Base-by-base conservation (phyloP, 2,113 vertebrate species). In the Oryzias javanicus region DNA sequence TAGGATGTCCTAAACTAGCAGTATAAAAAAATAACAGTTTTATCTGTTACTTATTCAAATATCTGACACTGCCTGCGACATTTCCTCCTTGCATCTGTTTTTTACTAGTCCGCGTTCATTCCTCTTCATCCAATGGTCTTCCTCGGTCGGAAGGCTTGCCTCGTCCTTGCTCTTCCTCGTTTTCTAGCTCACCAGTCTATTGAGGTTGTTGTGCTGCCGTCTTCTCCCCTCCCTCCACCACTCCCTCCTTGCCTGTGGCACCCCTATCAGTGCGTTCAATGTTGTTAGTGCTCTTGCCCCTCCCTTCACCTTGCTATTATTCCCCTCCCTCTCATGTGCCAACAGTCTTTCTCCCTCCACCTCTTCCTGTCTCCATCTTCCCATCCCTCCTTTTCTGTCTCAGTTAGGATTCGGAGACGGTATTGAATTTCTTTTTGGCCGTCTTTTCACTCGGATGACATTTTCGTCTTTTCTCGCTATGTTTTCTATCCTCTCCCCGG, bases 231-330 rank as follows among this genome's bases (percentile, higher is more conserved):
- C 65, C 78, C 74, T 54, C 42, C 22, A 54, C 67, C 57, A 58
- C 73, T 84, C 50, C 64, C 55, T 71, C 45, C 60, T 67, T 69
- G 72, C 77, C 75, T 81, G 63, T 79, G 78, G 83, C 76, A 41
- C 78, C 58, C 77, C 74, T 80, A 82, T 79, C 76, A 79, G 70
- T 62, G 80, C 72, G 68, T 61, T 76, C 79, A 75, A 51, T 79
- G 74, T 74, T 59, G 74, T 65, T 59, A 62, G 60, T 81, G 69
- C 64, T 73, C 76, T 24, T 44, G 15, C 72, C 78, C 83, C 81
- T 86, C 81, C 78, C 82, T 64, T 86, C 63, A 86, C 85, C 84
- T 89, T 86, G 74, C 79, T 69, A 61, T 72, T 78, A 71, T 78
- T 73, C 76, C 55, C 78, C 79, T 86, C 69, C 73, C 73, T 85